Evolutionary conservation across 2,113 vertebrate species (phyloP).

Genomic region (Neotragus pygmaeus): DNA sequence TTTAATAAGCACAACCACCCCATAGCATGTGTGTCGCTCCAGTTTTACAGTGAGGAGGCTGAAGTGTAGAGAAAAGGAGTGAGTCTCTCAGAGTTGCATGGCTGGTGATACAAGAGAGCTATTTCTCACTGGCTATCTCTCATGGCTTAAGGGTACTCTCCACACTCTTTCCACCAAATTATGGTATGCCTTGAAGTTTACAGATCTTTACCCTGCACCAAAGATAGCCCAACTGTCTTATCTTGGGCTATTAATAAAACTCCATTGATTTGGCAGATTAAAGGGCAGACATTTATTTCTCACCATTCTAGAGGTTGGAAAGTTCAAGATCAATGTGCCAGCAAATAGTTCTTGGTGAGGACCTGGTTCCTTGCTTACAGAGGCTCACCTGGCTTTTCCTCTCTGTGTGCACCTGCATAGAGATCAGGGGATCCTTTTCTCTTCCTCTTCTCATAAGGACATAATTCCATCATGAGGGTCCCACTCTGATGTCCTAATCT

Average conservation of each 20-base stretch:
- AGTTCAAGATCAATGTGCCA: background rate
- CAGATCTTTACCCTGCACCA: background rate
- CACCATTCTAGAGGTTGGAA: background rate
- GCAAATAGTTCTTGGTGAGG: background rate
- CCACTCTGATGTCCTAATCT: background rate
- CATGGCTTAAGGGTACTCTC: background rate
- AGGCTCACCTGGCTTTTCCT: background rate
- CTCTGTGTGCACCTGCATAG: no score
- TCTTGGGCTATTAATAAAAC: background rate
- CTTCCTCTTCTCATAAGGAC: background rate
- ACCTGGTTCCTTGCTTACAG: background rate
- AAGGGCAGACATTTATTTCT: background rate
- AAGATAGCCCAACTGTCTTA: background rate
- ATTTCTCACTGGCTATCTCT: background rate
- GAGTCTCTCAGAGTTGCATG: background rate
- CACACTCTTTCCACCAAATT: background rate
- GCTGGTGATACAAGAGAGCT: background rate
- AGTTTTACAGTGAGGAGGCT: background rate
- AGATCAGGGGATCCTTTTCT: background rate
- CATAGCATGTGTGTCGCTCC: rapidly evolving
- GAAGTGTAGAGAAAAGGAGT: background rate
- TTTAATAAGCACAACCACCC: background rate
- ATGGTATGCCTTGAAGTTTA: background rate
- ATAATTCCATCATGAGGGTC: background rate
- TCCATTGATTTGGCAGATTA: background rate